Conservation (phyloP, 92 coral and sea anemone genomes). For the Epizoanthus ramosus region DNA sequence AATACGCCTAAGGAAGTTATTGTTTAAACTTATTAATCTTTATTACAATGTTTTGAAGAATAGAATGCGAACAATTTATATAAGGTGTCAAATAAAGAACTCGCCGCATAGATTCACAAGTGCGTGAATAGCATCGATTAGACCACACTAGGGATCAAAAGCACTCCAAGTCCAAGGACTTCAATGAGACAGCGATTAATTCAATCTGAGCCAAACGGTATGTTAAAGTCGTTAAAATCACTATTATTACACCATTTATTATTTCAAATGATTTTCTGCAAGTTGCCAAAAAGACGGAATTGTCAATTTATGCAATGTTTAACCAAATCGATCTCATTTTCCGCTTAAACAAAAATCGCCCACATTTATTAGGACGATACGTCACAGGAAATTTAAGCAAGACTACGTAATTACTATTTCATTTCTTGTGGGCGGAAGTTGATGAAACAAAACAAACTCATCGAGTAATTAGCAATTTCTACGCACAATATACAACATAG, state of each 20-base stretch:
- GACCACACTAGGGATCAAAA: conserved; percentile 5
- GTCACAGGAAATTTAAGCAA: conserved; percentile 18
- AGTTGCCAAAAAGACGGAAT: conserved; percentile 13
- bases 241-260: conserved; percentile 11
- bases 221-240: conserved; percentile 14
- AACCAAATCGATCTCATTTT: conserved; percentile 32
- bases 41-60: conserved; percentile 61
- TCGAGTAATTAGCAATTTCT: conserved; percentile 63
- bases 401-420: conserved; percentile 28
- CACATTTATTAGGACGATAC: conserved; percentile 25
- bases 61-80: conserved; percentile 51
- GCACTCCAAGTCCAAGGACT: background rate
- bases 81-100: conserved; percentile 66
- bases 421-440: conserved; percentile 78
- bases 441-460: conserved; percentile 65
- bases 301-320: conserved; percentile 44
- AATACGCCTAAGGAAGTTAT: conserved; percentile 50
- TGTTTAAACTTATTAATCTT: conserved; percentile 60
- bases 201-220: conserved; percentile 18
- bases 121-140: conserved; percentile 38
- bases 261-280: conserved; percentile 23
- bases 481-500: conserved; percentile 62
- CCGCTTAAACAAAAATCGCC: conserved; percentile 40
- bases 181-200: background rate
- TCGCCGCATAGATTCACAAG: conserved; percentile 41